Conservation (phyloP, 2,888 invertebrate genomes). For the Cenopis cana region DNA sequence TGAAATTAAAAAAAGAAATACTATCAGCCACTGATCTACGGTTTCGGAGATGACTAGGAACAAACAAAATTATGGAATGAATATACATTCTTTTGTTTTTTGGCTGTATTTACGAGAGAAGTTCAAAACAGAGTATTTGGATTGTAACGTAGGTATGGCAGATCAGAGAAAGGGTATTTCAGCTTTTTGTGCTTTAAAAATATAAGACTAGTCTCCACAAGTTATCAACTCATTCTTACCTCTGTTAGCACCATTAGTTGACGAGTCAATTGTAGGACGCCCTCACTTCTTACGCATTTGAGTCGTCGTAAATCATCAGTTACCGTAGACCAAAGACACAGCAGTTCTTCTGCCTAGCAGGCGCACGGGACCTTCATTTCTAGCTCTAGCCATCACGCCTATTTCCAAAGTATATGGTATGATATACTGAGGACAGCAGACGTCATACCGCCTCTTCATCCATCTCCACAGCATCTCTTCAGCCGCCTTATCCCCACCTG, state of each 20-base stretch:
- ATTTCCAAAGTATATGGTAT: conserved; percentile 93
- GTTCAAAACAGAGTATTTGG: no score
- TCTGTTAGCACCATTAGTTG: conserved; percentile 73
- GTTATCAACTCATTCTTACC: conserved; percentile 52
- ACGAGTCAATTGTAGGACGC: no score
- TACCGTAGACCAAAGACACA: conserved; percentile 94
- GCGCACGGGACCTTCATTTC: conserved; percentile 94
- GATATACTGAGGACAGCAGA: conserved; percentile 65
- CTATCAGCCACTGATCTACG: neutral
- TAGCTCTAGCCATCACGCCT: conserved; percentile 90
- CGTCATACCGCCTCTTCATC: no score
- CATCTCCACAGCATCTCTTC: no score
- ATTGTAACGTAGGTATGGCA: neutral
- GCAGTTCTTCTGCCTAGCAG: conserved; percentile 95
- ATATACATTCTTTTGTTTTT: no score
- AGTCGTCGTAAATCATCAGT: conserved; percentile 95
- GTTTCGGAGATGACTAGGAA: neutral
- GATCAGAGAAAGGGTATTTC: no score
- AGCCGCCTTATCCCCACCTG: conserved; percentile 85
- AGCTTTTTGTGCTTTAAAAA: no score
- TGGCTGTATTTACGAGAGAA: no score
- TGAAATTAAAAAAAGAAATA: conserved; percentile 55
- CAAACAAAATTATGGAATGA: neutral
- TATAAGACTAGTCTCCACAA: conserved; percentile 88
- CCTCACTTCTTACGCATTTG: conserved; percentile 89